phyloP scores from a whole-genome alignment of 1,140 invertebrate species.

The Tetragnatha versicolor region DNA sequence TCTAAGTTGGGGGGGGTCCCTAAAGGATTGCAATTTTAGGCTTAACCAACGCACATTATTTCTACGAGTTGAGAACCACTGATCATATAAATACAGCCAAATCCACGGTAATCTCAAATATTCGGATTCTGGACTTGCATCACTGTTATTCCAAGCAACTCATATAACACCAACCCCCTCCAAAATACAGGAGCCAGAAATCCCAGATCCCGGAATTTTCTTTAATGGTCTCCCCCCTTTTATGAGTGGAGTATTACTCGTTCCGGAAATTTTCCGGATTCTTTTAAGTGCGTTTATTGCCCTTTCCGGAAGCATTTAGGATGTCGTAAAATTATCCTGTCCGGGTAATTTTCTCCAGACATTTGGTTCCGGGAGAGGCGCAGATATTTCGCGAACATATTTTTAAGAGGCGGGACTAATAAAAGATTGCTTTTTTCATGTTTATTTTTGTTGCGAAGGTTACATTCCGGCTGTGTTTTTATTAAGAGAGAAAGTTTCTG shows the following conservation, averaged over 20 bases:
- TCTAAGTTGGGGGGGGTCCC: too few species aligned
- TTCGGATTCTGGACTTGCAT: too few species aligned
- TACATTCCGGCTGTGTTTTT: too few species aligned
- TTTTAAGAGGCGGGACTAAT: constrained; percentile 38
- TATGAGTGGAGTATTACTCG: background rate
- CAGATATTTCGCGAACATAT: constrained; percentile 35
- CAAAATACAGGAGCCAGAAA: background rate
- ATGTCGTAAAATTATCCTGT: constrained; percentile 6
- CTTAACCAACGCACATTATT: too few species aligned
- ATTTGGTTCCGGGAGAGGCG: constrained; percentile 9
- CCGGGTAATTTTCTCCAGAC: background rate
- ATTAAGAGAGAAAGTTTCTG: too few species aligned
- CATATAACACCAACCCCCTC: background rate
- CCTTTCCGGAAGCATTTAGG: constrained; percentile 18
- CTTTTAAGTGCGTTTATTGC: constrained; percentile 25
- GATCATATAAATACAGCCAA: too few species aligned
- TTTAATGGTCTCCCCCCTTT: constrained; percentile 20
- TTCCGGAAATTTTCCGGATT: constrained; percentile 12
- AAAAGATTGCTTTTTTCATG: too few species aligned
- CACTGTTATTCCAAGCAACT: too few species aligned
- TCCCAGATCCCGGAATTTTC: constrained; percentile 30
- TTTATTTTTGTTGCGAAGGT: too few species aligned
- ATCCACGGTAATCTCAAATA: too few species aligned
- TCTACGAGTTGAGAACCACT: too few species aligned
- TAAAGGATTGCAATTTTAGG: too few species aligned